phyloP scores from a whole-genome alignment of 2,113 vertebrate species.

The Ornithorhynchus anatinus region DNA sequence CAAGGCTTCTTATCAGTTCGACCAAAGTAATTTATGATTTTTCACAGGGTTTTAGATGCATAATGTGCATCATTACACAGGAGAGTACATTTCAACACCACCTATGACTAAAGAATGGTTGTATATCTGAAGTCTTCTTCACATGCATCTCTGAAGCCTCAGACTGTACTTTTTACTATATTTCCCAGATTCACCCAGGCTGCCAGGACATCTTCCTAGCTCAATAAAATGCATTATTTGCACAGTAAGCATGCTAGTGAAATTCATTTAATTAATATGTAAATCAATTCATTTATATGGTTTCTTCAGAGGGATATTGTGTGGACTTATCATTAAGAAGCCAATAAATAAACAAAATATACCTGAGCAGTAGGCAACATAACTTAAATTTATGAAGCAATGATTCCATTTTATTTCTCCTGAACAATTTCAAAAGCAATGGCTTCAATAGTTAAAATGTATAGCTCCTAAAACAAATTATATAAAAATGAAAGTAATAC shows the following conservation, averaged over 20 bases:
- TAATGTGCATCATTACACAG: neutral
- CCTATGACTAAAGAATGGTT: neutral
- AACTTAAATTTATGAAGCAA: neutral
- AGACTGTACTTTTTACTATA: neutral
- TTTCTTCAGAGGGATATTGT: constrained; percentile 14
- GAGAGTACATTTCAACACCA: constrained; percentile 34
- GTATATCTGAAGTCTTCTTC: constrained; percentile 6
- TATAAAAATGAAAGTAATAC: too few relatives aligned
- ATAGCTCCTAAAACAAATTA: too few relatives aligned
- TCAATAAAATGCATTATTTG: constrained; percentile 39
- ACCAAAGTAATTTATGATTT: constrained; percentile 17
- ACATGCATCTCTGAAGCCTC: constrained; percentile 9
- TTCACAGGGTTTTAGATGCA: neutral
- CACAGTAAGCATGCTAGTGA: constrained; percentile 13
- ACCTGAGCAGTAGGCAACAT: neutral
- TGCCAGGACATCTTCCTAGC: constrained; percentile 11
- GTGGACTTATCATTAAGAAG: constrained; percentile 19
- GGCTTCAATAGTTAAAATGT: constrained; percentile 6
- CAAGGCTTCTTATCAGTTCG: constrained; percentile 5
- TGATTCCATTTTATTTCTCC: neutral
- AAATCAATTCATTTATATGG: constrained; percentile 37
- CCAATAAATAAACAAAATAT: neutral
- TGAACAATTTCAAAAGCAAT: neutral
- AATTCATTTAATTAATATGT: constrained; percentile 35
- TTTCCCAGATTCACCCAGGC: neutral